These are phyloP conservation scores for Picus viridis DNA, from an alignment of 2,797 vertebrate genomes.

Conservation along the genomic window DNA sequence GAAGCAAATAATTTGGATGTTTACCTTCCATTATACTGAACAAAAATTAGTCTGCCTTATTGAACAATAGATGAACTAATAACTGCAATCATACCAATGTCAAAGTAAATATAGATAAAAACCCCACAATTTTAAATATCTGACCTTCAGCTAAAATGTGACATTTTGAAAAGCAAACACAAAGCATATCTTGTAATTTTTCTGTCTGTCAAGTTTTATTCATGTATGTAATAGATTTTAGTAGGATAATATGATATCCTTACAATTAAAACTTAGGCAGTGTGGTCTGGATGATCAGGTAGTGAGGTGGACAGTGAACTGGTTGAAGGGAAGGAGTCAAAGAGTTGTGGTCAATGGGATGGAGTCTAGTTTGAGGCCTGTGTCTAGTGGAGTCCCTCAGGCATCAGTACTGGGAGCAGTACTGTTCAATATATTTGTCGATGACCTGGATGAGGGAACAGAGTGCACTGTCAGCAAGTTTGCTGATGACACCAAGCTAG, in stretches of 20 bases:
- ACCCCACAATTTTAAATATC: neutral
- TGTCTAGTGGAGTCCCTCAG: no score
- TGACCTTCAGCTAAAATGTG: neutral
- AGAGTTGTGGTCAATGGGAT: no score
- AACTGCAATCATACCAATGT: neutral
- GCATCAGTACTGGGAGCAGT: no score
- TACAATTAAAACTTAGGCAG: no score
- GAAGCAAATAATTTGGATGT: neutral
- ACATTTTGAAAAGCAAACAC: neutral
- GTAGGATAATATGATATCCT: neutral
- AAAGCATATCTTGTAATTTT: neutral
- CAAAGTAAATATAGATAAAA: neutral
- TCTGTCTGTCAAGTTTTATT: neutral
- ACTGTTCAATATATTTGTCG: no score
- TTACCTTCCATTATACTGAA: neutral
- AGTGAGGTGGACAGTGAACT: no score
- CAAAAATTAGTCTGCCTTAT: neutral
- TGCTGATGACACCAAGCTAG: no score
- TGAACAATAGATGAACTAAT: neutral
- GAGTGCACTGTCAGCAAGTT: no score
- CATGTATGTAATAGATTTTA: neutral
- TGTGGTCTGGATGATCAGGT: no score
- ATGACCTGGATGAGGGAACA: no score
- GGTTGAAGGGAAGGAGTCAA: no score
- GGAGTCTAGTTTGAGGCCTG: no score